Evolutionary conservation across 2,888 invertebrate genomes (phyloP), one percentile per base, ranked within the genome.

Genomic region (Phoronis australis): DNA sequence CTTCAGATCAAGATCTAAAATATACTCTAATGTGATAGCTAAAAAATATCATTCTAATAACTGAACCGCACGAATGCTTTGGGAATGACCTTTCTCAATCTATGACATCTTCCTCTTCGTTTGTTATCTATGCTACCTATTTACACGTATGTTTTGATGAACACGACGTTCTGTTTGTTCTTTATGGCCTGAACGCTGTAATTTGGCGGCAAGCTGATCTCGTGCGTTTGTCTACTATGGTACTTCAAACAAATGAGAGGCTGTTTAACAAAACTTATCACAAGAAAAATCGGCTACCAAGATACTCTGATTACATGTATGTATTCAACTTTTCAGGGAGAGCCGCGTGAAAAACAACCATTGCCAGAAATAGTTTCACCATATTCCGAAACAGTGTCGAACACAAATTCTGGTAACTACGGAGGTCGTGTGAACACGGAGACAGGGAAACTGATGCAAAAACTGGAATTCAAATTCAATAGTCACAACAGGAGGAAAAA

Each of bases 321-420:
- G n/a, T n/a, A n/a, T n/a, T n/a, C n/a, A n/a, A 24, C 39, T 48
- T 54, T 50, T 15, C 54, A 73, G 72, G 73, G 73, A 15, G 56
- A 66, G 25, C 57, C 49, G 1, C 68, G 65, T 43, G 62, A 65
- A 31, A 60, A 61, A 43, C 58, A 65, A 42, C 61, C 65, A 47
- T 49, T 70, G 4, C 71, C 73, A 12, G 69, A 69, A 18, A 62
- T 64, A 45, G 54, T 62, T n/a, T 55, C 56, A 15, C 55, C 66
- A 47, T 74, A 65, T 54, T 69, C 72, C 6, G 64, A 67, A 4
- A 48, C 57, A 24, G 62, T 73, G 15, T 73, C 74, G 3, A 71
- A 70, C 52, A 74, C 74, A 23, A 70, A 71, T 49, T 62, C 74
- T 4, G 74, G 71, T 37, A 70, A 70, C 59, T 74, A 73, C 56